phyloP scores from a whole-genome alignment of 1,140 invertebrate species.

The Zophobas morio region DNA sequence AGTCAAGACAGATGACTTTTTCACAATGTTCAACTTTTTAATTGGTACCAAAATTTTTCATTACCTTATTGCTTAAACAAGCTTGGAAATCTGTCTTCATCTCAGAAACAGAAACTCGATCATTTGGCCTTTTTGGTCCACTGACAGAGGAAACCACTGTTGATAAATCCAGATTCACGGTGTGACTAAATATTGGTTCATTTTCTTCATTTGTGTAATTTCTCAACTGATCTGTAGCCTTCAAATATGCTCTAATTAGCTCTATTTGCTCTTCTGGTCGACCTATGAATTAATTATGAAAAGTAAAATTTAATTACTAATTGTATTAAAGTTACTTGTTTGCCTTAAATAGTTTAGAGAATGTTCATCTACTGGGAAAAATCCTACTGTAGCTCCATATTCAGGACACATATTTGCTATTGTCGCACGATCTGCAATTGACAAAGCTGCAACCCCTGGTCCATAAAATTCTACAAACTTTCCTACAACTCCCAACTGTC shows the following conservation, averaged over 20 bases:
- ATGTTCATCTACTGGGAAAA: slow-evolving; percentile 93
- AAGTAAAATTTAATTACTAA: background rate
- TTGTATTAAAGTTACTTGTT: slow-evolving; percentile 78
- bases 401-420: slow-evolving; percentile 99
- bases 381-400: slow-evolving; percentile 97
- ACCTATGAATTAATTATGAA: slow-evolving; percentile 72
- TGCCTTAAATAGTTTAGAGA: slow-evolving; percentile 90
- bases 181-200: slow-evolving; percentile 90
- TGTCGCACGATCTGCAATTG: slow-evolving; percentile 94
- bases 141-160: slow-evolving; percentile 95
- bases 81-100: slow-evolving; percentile 93
- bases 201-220: slow-evolving; percentile 84
- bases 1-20: too few species aligned
- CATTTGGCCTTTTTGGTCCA: slow-evolving; percentile 97
- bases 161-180: slow-evolving; percentile 88
- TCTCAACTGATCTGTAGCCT: slow-evolving; percentile 85
- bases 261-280: slow-evolving; percentile 86
- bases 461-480: slow-evolving; percentile 99
- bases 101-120: slow-evolving; percentile 89
- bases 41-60: slow-evolving; percentile 47
- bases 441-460: slow-evolving; percentile 89
- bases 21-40: background rate
- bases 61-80: slow-evolving; percentile 93
- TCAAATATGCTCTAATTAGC: slow-evolving; percentile 88
- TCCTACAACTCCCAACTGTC: slow-evolving; percentile 95